Evolutionary conservation across 2,888 invertebrate species (phyloP).

Genomic region (Tenthredo amoena): DNA sequence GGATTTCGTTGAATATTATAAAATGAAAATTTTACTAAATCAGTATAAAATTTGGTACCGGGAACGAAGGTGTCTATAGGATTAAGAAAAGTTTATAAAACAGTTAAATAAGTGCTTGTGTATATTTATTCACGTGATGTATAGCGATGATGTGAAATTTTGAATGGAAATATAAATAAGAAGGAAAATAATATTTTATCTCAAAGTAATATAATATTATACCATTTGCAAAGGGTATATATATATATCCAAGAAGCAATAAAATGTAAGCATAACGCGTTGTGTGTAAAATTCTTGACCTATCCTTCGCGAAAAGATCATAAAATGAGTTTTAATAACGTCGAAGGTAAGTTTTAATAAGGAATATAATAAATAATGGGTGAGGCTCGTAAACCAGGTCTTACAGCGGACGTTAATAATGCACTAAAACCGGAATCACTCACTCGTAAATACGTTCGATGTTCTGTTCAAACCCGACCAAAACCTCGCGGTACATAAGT

Average conservation of each 20-base stretch:
- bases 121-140: neutral
- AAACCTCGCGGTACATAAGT: constrained; percentile 43
- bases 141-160: neutral
- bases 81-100: no score
- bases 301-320: constrained; percentile 40
- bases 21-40: no score
- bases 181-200: neutral
- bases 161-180: neutral
- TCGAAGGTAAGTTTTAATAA: constrained; percentile 56
- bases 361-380: constrained; percentile 55
- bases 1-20: no score
- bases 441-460: constrained; percentile 58
- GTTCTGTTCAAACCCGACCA: constrained; percentile 38
- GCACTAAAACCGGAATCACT: constrained; percentile 57
- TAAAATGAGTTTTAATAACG: constrained; percentile 57
- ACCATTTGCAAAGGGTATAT: neutral
- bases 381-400: constrained; percentile 54
- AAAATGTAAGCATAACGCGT: neutral
- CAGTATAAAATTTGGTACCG: no score
- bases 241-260: constrained; percentile 1
- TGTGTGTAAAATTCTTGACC: constrained; percentile 41
- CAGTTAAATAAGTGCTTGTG: no score
- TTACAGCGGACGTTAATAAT: constrained; percentile 55
- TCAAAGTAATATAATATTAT: neutral
- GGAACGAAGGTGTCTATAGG: no score